Evolutionary conservation across 1,140 invertebrate species (phyloP).

Genomic region (Microplitis demolitor): DNA sequence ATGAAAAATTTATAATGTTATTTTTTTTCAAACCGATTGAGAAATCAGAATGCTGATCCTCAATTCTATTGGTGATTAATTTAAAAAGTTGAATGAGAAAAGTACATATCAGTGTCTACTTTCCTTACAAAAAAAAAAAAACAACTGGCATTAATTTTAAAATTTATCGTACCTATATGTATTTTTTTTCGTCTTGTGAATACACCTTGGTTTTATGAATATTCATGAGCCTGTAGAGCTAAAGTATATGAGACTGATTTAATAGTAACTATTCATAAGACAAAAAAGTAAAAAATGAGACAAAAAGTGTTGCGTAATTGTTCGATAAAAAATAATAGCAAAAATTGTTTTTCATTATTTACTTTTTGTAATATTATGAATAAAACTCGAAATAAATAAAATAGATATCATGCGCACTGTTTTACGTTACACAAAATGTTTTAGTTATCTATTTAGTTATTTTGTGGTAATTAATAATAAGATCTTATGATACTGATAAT

Average conservation of each 20-base stretch:
- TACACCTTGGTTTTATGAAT: too few relatives aligned
- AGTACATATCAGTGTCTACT: background rate
- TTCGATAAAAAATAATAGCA: too few relatives aligned
- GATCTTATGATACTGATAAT: constrained; percentile 56
- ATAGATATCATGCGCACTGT: background rate
- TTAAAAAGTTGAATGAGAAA: background rate
- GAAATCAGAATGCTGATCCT: too few relatives aligned
- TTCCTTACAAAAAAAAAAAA: constrained; percentile 37
- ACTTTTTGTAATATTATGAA: too few relatives aligned
- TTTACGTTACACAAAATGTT: constrained; percentile 21
- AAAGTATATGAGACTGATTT: constrained; percentile 59
- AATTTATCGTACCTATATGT: constrained; percentile 20
- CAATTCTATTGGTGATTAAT: background rate
- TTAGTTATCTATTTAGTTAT: too few relatives aligned
- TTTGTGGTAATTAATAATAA: constrained; percentile 41
- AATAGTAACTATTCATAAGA: constrained; percentile 58
- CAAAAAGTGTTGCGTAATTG: too few relatives aligned
- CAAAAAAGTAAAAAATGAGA: constrained; percentile 25
- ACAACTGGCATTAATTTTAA: constrained; percentile 58
- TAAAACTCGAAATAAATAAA: constrained; percentile 15
- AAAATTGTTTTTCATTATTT: too few relatives aligned
- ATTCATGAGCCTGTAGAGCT: constrained; percentile 21
- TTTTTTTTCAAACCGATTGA: too few relatives aligned
- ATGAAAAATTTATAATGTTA: background rate
- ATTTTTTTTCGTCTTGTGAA: constrained; percentile 13